Base-by-base conservation (phyloP, 2,113 vertebrate species). In the Campylomormyrus numenius region DNA sequence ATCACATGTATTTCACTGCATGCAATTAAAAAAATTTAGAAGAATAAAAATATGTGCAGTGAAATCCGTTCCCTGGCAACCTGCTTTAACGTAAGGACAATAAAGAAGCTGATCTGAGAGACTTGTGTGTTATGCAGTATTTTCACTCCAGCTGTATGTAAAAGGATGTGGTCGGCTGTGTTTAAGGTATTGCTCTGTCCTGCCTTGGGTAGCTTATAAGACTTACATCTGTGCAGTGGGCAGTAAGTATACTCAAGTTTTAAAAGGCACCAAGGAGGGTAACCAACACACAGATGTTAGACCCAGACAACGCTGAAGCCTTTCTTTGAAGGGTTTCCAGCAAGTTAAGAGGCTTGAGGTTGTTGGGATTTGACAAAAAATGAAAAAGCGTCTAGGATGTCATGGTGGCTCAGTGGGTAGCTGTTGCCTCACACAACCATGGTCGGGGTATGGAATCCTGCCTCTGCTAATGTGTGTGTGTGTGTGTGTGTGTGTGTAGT, bases 51-150 rank as follows among this genome's bases (percentile, higher is more conserved):
- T 70, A 70, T 31, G 88, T 96, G 96, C 97, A 97, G 96, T 97
- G 97, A 97, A 96, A 96, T 96, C 94, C 92, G 87, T 91, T 92
- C 96, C 95, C 95, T 96, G 96, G 96, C 95, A 94, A 95, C 95
- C 95, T 96, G 96, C 97, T 97, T 96, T 94, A 96, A 95, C 95
- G 96, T 96, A 96, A 96, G 96, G 95, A 95, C 96, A 98, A 98
- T 97, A 98, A 98, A 95, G 95, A 93, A 94, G 95, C 96, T 96
- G 95, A 96, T 97, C 97, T 95, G 95, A 96, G 96, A 93, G 88
- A 86, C 49, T 52, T 62, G n/a, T 39, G 87, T 93, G 89, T 92
- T 58, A 21, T 52, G 50, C 45, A 19, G 39, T 31, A 24, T 49
- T 91, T 92, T 88, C 27, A 24, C 27, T 83, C 35, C 46, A n/a